Evolutionary conservation across 2,888 invertebrate species (phyloP), one percentile per base, ranked within the genome.

Genomic region (Alsophila aescularia): DNA sequence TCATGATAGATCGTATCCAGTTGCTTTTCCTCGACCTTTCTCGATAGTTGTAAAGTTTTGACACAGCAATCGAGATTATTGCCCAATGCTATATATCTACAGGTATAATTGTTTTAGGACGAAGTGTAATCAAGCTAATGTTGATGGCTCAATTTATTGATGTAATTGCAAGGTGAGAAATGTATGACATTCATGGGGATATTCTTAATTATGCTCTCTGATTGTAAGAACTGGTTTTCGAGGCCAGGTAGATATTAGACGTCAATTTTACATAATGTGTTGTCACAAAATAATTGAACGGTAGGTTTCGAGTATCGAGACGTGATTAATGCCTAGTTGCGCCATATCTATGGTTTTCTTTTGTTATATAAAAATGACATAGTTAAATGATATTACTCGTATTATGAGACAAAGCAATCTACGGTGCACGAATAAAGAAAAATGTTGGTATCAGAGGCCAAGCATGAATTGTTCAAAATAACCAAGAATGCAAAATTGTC

Each of bases 1-100:
- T 64, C 74, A 79, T 87, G 87, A 89, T 85, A 73, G 79, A 88
- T 87, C 66, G 70, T 62, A 63, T 62, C 36, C 43, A 56, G 44
- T 53, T 57, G 44, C 49, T 55, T 13, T 59, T 48, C 54, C 40
- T 15, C 34, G 36, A 43, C 45, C 50, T 51, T 10, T 47, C 29
- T 2, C 5, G 15, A 29, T 10, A 14, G 21, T 21, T 35, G 45
- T 43, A 54, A 32, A 40, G 44, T 56, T 55, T 47, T 57, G 56
- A 52, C 51, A 52, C 35, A 39, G 14, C 42, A 48, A 37, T 56
- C 34, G 47, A 47, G 44, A 56, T 52, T 52, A 48, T 57, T 52
- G 29, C 45, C 12, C 41, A 47, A 56, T 51, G 41, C 34, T 39
- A 49, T 49, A 27, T 39, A 49, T 41, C 21, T 21, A 12, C 13